Evolutionary conservation across 2,888 invertebrate genomes (phyloP).

Genomic region (Ctena decussata): DNA sequence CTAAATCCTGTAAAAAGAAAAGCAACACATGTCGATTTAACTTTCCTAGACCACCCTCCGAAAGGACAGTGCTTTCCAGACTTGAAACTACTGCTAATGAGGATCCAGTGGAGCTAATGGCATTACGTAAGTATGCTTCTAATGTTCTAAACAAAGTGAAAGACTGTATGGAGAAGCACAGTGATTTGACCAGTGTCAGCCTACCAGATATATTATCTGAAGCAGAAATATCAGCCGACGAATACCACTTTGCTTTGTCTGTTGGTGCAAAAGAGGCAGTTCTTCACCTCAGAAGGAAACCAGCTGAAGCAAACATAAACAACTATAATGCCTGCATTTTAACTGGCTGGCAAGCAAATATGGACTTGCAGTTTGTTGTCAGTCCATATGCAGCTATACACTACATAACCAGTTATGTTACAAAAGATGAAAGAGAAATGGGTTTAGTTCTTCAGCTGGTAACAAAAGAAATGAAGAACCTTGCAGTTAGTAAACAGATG

Average conservation of each 20-base stretch:
- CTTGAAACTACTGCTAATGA: background rate
- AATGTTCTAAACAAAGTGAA: background rate
- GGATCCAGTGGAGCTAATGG: background rate
- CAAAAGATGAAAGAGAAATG: constrained; percentile 44
- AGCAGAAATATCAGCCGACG: background rate
- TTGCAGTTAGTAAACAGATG: constrained; percentile 56
- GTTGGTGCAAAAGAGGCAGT: constrained; percentile 12
- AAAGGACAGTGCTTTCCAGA: constrained; percentile 25
- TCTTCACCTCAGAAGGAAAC: constrained; percentile 21
- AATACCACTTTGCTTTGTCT: background rate
- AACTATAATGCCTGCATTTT: constrained; percentile 26
- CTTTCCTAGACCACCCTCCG: constrained; percentile 46
- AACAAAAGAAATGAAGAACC: constrained; percentile 65
- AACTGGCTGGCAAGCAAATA: background rate
- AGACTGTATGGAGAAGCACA: background rate
- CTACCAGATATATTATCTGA: background rate
- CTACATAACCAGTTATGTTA: constrained; percentile 31
- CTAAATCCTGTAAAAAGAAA: constrained; percentile 53
- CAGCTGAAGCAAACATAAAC: constrained; percentile 27
- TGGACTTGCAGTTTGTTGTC: constrained; percentile 16
- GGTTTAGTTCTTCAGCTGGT: constrained; percentile 27
- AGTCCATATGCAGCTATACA: constrained; percentile 32
- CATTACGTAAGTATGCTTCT: background rate
- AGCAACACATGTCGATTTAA: constrained; percentile 46
- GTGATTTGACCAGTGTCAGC: background rate